Percentiles rank a stretch among this genome's conserved stretches.
Evolutionary conservation across 2,113 vertebrate genomes (phyloP).

Genomic region (Dermatemys mawii): DNA sequence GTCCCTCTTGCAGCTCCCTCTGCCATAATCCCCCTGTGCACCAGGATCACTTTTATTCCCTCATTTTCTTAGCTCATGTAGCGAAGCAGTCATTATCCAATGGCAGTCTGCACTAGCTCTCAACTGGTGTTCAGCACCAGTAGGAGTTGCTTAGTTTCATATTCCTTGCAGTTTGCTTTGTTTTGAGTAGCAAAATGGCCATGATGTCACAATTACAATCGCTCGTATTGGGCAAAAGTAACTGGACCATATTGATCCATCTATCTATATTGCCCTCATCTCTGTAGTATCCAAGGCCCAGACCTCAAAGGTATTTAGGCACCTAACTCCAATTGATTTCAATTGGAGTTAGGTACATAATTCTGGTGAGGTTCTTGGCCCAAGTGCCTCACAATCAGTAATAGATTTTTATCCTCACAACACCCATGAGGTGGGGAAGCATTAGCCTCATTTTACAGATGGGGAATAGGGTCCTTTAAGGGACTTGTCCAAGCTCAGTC

Average conservation of each 20-base stretch:
- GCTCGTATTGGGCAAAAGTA: background rate
- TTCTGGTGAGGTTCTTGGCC: too few species aligned
- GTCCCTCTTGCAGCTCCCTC: background rate
- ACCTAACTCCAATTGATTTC: background rate
- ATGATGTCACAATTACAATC: background rate
- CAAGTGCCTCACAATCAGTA: too few species aligned
- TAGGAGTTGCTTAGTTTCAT: background rate
- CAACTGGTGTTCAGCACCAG: background rate
- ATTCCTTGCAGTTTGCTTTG: background rate
- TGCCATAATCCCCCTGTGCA: background rate
- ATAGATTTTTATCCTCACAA: background rate
- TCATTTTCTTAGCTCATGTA: background rate
- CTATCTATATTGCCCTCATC: background rate
- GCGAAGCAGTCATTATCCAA: background rate
- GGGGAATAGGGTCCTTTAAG: background rate
- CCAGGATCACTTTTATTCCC: background rate
- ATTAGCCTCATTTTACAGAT: slow-evolving; percentile 6
- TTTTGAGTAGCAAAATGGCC: background rate
- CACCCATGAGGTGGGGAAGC: background rate
- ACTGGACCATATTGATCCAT: background rate
- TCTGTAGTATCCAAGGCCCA: background rate
- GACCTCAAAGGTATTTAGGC: too few species aligned
- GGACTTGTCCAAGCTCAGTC: background rate
- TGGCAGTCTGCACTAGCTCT: background rate
- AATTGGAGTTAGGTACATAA: background rate